These are phyloP conservation scores for Acinonyx jubatus DNA, from an alignment of 2,113 vertebrate species.

Conservation along the genomic window DNA sequence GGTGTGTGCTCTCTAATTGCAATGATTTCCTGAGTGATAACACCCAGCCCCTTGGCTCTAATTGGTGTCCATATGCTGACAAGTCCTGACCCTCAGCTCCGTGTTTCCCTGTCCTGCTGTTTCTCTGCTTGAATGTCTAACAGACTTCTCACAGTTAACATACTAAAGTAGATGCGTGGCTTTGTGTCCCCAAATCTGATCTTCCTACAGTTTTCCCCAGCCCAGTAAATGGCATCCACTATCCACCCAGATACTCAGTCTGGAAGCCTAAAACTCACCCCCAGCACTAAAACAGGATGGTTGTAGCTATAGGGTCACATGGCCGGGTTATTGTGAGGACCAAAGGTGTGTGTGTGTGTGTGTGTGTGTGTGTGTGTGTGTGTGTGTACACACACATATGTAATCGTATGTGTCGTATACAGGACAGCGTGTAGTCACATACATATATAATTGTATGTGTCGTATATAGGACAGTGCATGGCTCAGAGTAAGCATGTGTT, in stretches of 20 bases:
- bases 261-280: background rate
- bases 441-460: too few species aligned
- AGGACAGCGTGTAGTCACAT: background rate
- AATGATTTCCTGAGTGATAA: background rate
- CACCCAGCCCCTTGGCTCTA: accelerated
- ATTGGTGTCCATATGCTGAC: accelerated
- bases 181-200: background rate
- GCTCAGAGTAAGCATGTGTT: background rate
- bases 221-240: background rate
- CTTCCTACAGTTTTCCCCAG: background rate
- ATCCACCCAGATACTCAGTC: background rate
- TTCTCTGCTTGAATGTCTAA: background rate
- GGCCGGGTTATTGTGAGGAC: background rate
- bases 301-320: background rate
- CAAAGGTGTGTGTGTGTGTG: background rate
- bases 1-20: background rate
- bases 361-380: background rate
- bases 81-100: accelerated
- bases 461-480: background rate
- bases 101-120: background rate
- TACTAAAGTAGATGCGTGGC: background rate
- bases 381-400: too few species aligned
- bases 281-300: too few species aligned
- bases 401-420: background rate
- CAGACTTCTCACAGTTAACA: background rate